A percentile compares a stretch with the other conserved stretches of the same genome.
These are phyloP conservation scores for Drosophila multiciliata DNA, from an alignment of 2,888 invertebrate genomes.

Conservation along the genomic window DNA sequence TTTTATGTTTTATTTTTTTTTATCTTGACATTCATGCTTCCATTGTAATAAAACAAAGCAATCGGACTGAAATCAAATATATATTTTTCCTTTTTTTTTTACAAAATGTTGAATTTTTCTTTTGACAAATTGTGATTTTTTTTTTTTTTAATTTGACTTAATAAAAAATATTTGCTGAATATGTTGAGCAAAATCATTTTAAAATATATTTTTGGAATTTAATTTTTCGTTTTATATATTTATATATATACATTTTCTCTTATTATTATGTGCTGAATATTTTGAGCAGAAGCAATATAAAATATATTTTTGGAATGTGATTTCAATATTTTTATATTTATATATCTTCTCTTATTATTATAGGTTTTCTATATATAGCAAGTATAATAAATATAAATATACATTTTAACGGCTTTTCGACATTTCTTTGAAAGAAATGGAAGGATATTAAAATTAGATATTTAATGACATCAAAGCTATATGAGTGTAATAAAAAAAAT, in stretches of 20 bases:
- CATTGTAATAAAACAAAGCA: background rate
- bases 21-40: background rate
- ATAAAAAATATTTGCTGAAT: background rate
- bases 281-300: background rate
- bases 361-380: background rate
- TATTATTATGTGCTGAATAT: background rate
- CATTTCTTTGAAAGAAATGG: background rate
- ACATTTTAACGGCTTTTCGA: background rate
- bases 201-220: background rate
- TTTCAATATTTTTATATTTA: background rate
- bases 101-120: background rate
- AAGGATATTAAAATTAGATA: background rate
- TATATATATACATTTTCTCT: background rate
- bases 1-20: background rate
- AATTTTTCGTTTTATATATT: background rate
- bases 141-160: background rate
- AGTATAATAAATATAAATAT: background rate
- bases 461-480: background rate
- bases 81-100: background rate
- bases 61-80: background rate
- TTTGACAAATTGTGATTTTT: background rate
- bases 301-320: background rate
- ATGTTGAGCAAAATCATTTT: background rate
- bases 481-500: no score
- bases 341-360: background rate